A percentile compares a stretch with the other conserved stretches of the same genome.
Evolutionary conservation across 2,113 vertebrate genomes (phyloP).

Genomic region (Pelvicachromis taeniatus): DNA sequence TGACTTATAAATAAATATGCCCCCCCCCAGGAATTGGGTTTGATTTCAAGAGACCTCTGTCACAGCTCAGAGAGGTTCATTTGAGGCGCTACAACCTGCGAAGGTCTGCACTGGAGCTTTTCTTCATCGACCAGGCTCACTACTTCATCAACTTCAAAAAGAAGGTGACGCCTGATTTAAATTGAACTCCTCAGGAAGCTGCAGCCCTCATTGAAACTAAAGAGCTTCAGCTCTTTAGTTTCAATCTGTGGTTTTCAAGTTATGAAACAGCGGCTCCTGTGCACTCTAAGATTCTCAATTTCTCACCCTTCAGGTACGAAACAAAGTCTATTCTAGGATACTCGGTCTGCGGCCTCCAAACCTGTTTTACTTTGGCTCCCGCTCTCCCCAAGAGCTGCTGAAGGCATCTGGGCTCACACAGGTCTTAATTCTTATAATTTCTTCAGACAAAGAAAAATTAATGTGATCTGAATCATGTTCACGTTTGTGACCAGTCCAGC

Average conservation of each 20-base stretch:
- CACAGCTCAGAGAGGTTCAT: slow-evolving; percentile 92
- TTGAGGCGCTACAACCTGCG: slow-evolving; percentile 95
- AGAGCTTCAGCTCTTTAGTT: background rate
- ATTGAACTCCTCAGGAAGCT: background rate
- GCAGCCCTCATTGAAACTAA: background rate
- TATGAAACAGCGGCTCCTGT: background rate
- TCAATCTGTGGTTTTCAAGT: background rate
- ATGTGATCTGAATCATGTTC: background rate
- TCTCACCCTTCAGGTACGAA: slow-evolving; percentile 77
- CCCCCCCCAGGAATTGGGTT: slow-evolving; percentile 83
- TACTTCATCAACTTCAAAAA: slow-evolving; percentile 97
- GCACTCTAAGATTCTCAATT: background rate
- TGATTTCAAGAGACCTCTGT: slow-evolving; percentile 90
- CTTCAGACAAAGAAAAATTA: background rate
- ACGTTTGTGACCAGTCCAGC: background rate
- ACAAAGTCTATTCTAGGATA: slow-evolving; percentile 91
- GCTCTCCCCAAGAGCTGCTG: slow-evolving; percentile 92
- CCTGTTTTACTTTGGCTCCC: slow-evolving; percentile 87
- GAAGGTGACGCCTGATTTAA: slow-evolving; percentile 67
- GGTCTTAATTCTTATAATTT: slow-evolving; percentile 62
- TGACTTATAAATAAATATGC: background rate
- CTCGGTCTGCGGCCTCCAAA: slow-evolving; percentile 82
- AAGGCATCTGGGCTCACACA: slow-evolving; percentile 94
- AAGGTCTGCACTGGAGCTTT: slow-evolving; percentile 91
- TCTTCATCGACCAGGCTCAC: slow-evolving; percentile 97